Evolutionary conservation across 2,113 vertebrate genomes (phyloP), one percentile per base, ranked within the genome.

Genomic region (Beaufortia kweichowensis): DNA sequence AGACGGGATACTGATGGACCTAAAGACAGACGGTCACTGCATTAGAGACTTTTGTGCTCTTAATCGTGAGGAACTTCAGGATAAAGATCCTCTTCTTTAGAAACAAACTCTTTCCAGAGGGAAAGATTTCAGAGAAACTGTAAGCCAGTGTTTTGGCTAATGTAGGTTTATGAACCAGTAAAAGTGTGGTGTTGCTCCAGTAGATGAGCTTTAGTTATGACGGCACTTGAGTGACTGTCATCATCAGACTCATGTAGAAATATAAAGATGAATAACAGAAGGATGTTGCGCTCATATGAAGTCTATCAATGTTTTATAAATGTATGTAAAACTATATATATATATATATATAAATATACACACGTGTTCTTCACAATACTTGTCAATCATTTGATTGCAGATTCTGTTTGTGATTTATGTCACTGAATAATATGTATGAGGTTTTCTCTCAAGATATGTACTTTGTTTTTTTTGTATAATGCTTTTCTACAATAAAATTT

Each of bases 81-180:
- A n/a, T n/a, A n/a, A n/a, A 59, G 77, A 14, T 56, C 33, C 48
- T 26, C 71, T n/a, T 66, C 61, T 65, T 63, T 86, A 86, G 84
- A 87, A 84, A 91, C 84, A 85, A 70, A 79, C 78, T 91, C 79
- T 90, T 91, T 83, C 72, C 90, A 84, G 41, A 88, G 89, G 88
- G 87, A 86, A 86, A 57, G 28, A 31, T 86, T 2, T 85, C 71
- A 46, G 8, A 89, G 17, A 86, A 85, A 91, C 90, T 91, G 87
- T 92, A 92, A 92, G 93, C 92, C 89, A 86, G 24, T 84, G 69
- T 89, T 90, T 86, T 90, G 93, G 94, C 94, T 92, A 86, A 86
- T 86, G 94, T 94, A 89, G 90, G 90, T 91, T 81, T 88, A 89
- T 90, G 90, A 90, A 92, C 92, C 87, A 1, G 76, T 85, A 76